Conservation (phyloP, 2,113 vertebrate species). For the Sitta europaea region DNA sequence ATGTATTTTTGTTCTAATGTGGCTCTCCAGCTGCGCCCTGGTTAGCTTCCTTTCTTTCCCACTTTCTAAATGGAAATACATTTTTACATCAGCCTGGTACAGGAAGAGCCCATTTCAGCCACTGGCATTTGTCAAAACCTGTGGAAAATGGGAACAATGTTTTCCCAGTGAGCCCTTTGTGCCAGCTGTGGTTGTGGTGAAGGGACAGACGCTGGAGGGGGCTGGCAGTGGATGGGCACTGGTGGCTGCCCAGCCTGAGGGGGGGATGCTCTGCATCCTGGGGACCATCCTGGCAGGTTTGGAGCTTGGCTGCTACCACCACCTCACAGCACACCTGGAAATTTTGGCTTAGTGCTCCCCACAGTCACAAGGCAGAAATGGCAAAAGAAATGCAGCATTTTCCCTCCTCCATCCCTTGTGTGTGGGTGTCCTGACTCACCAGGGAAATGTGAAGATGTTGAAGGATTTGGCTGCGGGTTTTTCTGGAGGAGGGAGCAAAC, state of each 20-base stretch:
- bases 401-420: neutral
- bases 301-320: neutral
- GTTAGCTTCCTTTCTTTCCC: neutral
- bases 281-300: neutral
- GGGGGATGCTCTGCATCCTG: neutral
- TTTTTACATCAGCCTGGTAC: neutral
- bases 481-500: neutral
- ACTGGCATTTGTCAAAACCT: neutral
- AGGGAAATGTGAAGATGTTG: rapidly evolving
- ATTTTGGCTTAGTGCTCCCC: neutral
- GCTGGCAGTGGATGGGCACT: neutral
- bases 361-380: neutral
- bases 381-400: neutral
- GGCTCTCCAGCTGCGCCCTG: neutral
- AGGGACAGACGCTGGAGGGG: rapidly evolving
- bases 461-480: neutral
- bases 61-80: neutral
- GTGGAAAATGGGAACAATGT: rapidly evolving
- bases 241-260: neutral
- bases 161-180: neutral
- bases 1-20: rapidly evolving
- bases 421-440: neutral
- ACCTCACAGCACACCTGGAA: neutral
- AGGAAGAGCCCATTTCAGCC: neutral
- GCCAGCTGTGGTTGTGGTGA: neutral